Conservation (phyloP, 2,888 invertebrate species). For the Chloroclysta siterata region DNA sequence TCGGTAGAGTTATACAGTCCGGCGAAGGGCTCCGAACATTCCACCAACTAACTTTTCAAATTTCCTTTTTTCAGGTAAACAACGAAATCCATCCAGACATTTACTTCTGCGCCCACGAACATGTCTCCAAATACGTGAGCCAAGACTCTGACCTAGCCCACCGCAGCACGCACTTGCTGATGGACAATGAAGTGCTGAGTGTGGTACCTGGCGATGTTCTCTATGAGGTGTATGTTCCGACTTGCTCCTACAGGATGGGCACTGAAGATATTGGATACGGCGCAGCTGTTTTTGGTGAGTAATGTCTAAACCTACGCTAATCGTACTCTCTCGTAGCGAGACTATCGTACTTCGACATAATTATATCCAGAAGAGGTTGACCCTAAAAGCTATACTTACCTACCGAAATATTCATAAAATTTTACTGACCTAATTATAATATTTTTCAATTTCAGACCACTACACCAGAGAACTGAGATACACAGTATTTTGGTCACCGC, state of each 20-base stretch:
- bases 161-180: conserved; percentile 49
- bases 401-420: too few relatives aligned
- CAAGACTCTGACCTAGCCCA: conserved; percentile 58
- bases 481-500: conserved; percentile 92
- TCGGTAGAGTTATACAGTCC: too few relatives aligned
- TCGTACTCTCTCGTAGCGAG: too few relatives aligned
- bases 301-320: neutral
- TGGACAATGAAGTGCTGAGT: conserved; percentile 47
- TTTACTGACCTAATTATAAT: neutral
- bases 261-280: conserved; percentile 94
- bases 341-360: too few relatives aligned
- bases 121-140: conserved; percentile 86
- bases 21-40: too few relatives aligned
- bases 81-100: conserved; percentile 81
- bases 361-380: too few relatives aligned
- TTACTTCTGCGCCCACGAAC: conserved; percentile 88
- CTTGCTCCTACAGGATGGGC: conserved; percentile 99
- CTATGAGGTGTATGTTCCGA: conserved; percentile 95
- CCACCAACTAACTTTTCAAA: too few relatives aligned
- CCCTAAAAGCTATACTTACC: too few relatives aligned
- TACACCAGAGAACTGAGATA: conserved; percentile 85
- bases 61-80: conserved; percentile 86
- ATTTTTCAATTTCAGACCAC: conserved; percentile 75
- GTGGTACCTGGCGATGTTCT: conserved; percentile 60
- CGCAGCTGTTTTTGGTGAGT: conserved; percentile 88